phyloP scores from a whole-genome alignment of 64 coral and sea anemone genomes.

The Exaiptasia diaphana region DNA sequence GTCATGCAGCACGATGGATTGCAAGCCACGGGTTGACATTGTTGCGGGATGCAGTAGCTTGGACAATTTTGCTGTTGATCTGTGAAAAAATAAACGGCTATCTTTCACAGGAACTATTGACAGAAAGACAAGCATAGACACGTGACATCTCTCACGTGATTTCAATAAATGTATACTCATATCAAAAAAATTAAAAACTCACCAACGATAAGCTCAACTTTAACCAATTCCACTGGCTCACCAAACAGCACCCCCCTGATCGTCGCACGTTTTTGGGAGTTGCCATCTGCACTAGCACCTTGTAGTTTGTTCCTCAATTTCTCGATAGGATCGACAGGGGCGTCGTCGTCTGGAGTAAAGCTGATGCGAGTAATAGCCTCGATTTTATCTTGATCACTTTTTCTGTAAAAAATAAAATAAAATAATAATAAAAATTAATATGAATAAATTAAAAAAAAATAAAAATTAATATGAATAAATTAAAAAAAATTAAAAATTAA shows the following conservation, averaged over 20 bases:
- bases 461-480: neutral
- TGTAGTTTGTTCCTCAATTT: conserved; percentile 25
- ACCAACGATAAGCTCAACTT: conserved; percentile 64
- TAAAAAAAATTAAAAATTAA: neutral
- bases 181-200: neutral
- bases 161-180: neutral
- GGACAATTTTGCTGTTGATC: too few species aligned
- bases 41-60: conserved; percentile 42
- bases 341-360: conserved; percentile 75
- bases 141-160: neutral
- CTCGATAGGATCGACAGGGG: conserved; percentile 52
- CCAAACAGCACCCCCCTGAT: conserved; percentile 56
- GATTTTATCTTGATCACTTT: conserved; percentile 57
- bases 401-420: conserved; percentile 25
- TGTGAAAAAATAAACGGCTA: too few species aligned
- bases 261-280: neutral
- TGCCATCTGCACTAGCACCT: neutral
- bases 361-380: conserved; percentile 44
- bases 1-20: conserved; percentile 74
- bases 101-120: neutral
- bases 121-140: too few species aligned
- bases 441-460: neutral
- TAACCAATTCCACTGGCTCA: conserved; percentile 55
- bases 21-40: conserved; percentile 49
- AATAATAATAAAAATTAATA: neutral